Percentiles rank a stretch among this genome's conserved stretches.
phyloP scores from a whole-genome alignment of 2,888 invertebrate genomes.

The Drosophila mettleri region DNA sequence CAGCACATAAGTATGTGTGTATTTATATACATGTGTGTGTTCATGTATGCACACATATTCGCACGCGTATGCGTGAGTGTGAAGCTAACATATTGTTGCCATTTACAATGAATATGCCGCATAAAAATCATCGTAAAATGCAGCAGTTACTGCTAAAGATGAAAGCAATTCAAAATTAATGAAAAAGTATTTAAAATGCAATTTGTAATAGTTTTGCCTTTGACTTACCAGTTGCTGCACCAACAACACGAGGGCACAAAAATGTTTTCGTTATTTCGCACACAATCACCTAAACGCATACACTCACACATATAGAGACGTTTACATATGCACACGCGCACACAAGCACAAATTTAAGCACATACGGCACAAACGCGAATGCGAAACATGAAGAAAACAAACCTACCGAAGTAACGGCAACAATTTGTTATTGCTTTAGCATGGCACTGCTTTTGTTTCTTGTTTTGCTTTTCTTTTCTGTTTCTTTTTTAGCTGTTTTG shows the following conservation, averaged over 20 bases:
- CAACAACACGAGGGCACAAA: conserved; percentile 20
- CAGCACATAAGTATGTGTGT: conserved; percentile 8
- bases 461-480: background rate
- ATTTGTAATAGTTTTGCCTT: conserved; percentile 21
- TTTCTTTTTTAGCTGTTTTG: conserved; percentile 7
- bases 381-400: conserved; percentile 46
- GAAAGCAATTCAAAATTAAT: conserved; percentile 26
- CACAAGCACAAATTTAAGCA: conserved; percentile 28
- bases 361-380: conserved; percentile 40
- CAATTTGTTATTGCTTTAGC: conserved; percentile 61
- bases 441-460: conserved; percentile 28
- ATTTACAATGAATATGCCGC: conserved; percentile 51
- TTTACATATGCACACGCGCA: conserved; percentile 13
- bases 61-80: conserved; percentile 24
- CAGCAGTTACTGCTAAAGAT: conserved; percentile 8
- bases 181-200: conserved; percentile 36
- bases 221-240: conserved; percentile 55
- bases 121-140: conserved; percentile 39
- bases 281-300: conserved; percentile 19
- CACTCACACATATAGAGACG: conserved; percentile 11
- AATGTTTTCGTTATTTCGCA: conserved; percentile 48
- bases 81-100: conserved; percentile 74
- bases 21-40: conserved; percentile 12
- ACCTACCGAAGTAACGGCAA: conserved; percentile 47
- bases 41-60: conserved; percentile 15